Conservation (phyloP, 1,140 invertebrate species). For the Drosophila pachea region DNA sequence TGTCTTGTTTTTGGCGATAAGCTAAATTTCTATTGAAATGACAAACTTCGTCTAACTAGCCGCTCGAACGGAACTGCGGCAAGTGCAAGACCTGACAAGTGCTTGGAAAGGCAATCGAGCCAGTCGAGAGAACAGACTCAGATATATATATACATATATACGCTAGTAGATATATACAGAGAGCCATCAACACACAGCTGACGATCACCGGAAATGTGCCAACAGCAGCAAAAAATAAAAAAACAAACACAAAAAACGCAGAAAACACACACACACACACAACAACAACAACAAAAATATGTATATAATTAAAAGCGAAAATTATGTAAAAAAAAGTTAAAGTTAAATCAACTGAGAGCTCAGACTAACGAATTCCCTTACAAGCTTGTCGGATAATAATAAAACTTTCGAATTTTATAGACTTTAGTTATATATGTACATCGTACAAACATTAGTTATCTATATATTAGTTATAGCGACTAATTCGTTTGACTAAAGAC, state of each 20-base stretch:
- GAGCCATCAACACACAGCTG: slow-evolving; percentile 13
- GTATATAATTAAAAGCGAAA: too few relatives aligned
- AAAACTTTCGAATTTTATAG: too few relatives aligned
- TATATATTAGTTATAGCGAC: too few relatives aligned
- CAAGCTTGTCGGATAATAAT: too few relatives aligned
- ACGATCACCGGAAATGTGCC: slow-evolving; percentile 52
- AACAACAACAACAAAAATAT: too few relatives aligned
- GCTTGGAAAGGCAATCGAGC: slow-evolving; percentile 33
- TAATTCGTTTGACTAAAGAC: too few relatives aligned
- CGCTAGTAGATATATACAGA: not conserved
- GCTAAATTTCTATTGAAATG: slow-evolving; percentile 60
- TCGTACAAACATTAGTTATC: too few relatives aligned
- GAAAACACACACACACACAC: too few relatives aligned
- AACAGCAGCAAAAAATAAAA: slow-evolving; percentile 33
- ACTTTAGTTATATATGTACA: too few relatives aligned
- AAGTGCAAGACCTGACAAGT: slow-evolving; percentile 36
- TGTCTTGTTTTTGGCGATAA: slow-evolving; percentile 41
- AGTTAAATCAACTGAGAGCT: too few relatives aligned
- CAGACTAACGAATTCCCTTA: too few relatives aligned
- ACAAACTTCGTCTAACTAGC: slow-evolving; percentile 41
- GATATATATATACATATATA: not conserved
- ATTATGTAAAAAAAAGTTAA: too few relatives aligned
- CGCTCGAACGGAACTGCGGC: slow-evolving; percentile 44
- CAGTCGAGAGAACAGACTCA: slow-evolving; percentile 16
- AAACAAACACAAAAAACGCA: slow-evolving; percentile 2